Conservation (phyloP, 2,113 vertebrate genomes). For the Strix uralensis region DNA sequence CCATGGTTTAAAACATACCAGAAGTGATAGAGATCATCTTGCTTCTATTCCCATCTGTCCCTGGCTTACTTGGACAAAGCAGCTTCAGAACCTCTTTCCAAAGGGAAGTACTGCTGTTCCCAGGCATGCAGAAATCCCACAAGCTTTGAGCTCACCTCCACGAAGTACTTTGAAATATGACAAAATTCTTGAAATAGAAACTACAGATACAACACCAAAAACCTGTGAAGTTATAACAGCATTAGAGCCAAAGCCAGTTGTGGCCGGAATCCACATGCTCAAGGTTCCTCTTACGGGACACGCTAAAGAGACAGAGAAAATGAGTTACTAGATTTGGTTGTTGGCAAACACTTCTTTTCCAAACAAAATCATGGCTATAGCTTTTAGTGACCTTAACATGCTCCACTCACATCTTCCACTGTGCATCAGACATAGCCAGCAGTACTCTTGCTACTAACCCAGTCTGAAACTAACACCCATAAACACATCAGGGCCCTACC, state of each 20-base stretch:
- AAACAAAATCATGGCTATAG: background rate
- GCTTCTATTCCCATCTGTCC: slow-evolving; percentile 17
- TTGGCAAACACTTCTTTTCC: background rate
- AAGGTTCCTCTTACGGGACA: background rate
- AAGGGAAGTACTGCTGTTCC: background rate
- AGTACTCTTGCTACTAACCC: background rate
- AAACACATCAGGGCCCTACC: background rate
- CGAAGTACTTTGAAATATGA: background rate
- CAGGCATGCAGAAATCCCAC: background rate
- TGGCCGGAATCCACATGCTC: background rate
- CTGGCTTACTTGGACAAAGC: background rate
- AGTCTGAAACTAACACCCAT: background rate
- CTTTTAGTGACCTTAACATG: background rate
- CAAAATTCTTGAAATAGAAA: background rate
- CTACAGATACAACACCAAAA: background rate
- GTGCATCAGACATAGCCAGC: background rate
- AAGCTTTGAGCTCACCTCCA: background rate
- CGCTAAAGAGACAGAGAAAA: background rate
- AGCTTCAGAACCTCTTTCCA: background rate
- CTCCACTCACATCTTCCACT: background rate
- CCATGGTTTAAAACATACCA: background rate
- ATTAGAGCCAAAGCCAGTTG: background rate
- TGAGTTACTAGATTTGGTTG: background rate
- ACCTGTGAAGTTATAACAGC: background rate
- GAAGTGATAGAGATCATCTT: background rate